A percentile compares a stretch with the other conserved stretches of the same genome.
phyloP scores from a whole-genome alignment of 2,113 vertebrate species.

The Callipepla californica region DNA sequence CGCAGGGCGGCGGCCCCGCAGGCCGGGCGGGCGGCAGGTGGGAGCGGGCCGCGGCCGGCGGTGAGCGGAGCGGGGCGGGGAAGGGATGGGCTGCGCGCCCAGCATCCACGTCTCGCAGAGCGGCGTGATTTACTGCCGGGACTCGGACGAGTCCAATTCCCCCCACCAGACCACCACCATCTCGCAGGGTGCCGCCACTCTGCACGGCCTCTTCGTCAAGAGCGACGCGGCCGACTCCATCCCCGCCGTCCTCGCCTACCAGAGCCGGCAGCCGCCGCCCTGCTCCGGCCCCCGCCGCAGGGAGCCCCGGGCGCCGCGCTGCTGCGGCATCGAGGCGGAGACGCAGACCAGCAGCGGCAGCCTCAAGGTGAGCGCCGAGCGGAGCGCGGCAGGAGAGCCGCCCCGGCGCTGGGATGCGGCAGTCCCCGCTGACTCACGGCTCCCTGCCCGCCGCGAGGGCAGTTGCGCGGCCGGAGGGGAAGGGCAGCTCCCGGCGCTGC shows the following conservation, averaged over 20 bases:
- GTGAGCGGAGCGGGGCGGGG: constrained; percentile 4
- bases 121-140: constrained; percentile 97
- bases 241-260: constrained; percentile 86
- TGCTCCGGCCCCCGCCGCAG: constrained; percentile 76
- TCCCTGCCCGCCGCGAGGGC: neutral
- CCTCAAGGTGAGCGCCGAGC: constrained; percentile 80
- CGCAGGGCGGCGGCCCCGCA: neutral
- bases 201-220: constrained; percentile 92
- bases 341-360: constrained; percentile 89
- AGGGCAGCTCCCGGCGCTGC: neutral
- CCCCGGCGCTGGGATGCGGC: too few species aligned
- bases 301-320: constrained; percentile 75
- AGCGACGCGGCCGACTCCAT: constrained; percentile 91
- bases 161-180: constrained; percentile 89
- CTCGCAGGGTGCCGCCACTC: constrained; percentile 88
- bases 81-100: constrained; percentile 96
- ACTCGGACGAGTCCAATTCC: constrained; percentile 94
- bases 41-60: neutral
- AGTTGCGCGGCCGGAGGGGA: too few species aligned
- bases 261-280: constrained; percentile 79
- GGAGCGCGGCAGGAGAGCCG: neutral
- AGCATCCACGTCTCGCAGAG: constrained; percentile 98
- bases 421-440: neutral
- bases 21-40: neutral
- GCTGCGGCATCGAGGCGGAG: constrained; percentile 88